These are phyloP conservation scores for Lithophane socia DNA, from an alignment of 2,888 invertebrate genomes.

Conservation along the genomic window DNA sequence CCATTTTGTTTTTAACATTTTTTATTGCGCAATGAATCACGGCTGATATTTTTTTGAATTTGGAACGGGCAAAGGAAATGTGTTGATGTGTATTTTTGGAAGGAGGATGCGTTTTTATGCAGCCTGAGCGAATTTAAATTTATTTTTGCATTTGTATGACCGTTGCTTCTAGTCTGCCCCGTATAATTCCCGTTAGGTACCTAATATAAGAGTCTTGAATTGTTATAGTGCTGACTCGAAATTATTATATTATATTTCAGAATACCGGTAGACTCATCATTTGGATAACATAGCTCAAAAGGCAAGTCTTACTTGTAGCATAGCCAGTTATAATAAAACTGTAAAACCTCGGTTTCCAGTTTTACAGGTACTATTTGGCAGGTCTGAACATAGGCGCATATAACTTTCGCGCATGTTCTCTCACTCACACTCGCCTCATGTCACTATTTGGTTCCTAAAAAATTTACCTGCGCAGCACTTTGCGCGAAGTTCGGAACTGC, in stretches of 20 bases:
- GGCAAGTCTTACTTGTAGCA: neutral
- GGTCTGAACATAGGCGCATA: too few species aligned
- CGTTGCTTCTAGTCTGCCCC: neutral
- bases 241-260: neutral
- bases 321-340: neutral
- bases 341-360: neutral
- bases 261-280: neutral
- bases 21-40: conserved; percentile 71
- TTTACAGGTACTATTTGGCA: too few species aligned
- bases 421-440: too few species aligned
- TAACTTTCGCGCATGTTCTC: too few species aligned
- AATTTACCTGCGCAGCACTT: too few species aligned
- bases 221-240: neutral
- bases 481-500: too few species aligned
- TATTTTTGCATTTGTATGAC: conserved; percentile 7
- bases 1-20: conserved; percentile 71
- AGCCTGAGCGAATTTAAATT: conserved; percentile 20
- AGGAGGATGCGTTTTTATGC: conserved; percentile 31
- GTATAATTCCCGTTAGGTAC: neutral
- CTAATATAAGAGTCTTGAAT: neutral
- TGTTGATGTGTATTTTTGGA: conserved; percentile 29
- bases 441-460: too few species aligned
- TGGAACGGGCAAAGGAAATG: conserved; percentile 29
- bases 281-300: neutral
- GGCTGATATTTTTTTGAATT: conserved; percentile 56